Evolutionary conservation across 2,888 invertebrate genomes (phyloP).

Genomic region (Brachypalpus laphriformis): DNA sequence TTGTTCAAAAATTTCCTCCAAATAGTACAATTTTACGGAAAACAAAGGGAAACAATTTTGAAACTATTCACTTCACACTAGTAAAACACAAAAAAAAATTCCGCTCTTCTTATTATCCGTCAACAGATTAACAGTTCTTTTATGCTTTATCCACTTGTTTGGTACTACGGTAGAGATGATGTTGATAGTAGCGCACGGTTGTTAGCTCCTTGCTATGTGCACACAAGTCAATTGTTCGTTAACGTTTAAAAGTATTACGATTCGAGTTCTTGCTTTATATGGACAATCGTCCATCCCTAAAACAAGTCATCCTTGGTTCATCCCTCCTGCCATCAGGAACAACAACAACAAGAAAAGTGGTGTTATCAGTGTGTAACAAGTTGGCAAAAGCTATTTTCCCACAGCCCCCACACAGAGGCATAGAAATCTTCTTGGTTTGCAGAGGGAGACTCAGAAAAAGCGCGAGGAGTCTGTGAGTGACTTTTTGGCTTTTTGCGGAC

Average conservation of each 20-base stretch:
- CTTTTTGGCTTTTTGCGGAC: slow-evolving; percentile 70
- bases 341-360: slow-evolving; percentile 10
- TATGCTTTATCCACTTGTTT: slow-evolving; percentile 63
- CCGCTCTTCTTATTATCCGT: slow-evolving; percentile 40
- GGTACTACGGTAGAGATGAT: slow-evolving; percentile 39
- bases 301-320: slow-evolving; percentile 46
- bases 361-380: slow-evolving; percentile 73
- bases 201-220: slow-evolving; percentile 59
- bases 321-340: slow-evolving; percentile 41
- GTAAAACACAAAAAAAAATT: not conserved
- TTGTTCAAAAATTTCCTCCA: not conserved
- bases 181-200: slow-evolving; percentile 46
- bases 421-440: slow-evolving; percentile 30
- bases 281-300: slow-evolving; percentile 50
- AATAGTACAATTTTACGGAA: not conserved
- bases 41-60: not conserved
- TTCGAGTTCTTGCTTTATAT: slow-evolving; percentile 68
- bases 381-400: slow-evolving; percentile 60
- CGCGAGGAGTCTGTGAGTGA: slow-evolving; percentile 57
- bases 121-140: slow-evolving; percentile 61
- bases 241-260: slow-evolving; percentile 68
- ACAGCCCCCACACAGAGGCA: slow-evolving; percentile 12
- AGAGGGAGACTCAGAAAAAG: slow-evolving; percentile 42
- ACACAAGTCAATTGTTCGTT: slow-evolving; percentile 71
- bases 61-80: not conserved